Evolutionary conservation across 1,140 invertebrate genomes (phyloP).

Genomic region (Hyles euphorbiae): DNA sequence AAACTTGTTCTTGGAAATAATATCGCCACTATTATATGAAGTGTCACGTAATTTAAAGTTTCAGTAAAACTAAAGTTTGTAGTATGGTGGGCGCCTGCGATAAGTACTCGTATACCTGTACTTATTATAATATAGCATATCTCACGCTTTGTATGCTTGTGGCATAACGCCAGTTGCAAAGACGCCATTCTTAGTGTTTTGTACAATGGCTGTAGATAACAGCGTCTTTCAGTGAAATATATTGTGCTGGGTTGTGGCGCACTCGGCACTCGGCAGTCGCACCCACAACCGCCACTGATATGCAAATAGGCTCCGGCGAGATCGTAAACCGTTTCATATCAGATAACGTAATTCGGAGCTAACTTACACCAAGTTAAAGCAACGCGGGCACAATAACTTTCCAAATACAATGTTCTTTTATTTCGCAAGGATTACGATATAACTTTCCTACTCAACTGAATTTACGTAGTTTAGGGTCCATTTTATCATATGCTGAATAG

Average conservation of each 20-base stretch:
- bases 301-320: conserved; percentile 58
- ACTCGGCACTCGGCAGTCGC: conserved; percentile 18
- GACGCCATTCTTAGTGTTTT: conserved; percentile 32
- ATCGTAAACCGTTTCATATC: conserved; percentile 62
- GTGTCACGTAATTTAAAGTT: not conserved
- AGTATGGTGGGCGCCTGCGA: too few species aligned
- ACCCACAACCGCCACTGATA: conserved; percentile 54
- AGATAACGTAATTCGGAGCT: conserved; percentile 54
- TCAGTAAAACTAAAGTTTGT: too few species aligned
- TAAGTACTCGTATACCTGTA: not conserved
- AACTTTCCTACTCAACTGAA: not conserved
- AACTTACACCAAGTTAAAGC: conserved; percentile 44
- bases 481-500: conserved; percentile 26
- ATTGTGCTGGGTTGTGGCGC: conserved; percentile 49
- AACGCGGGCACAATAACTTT: conserved; percentile 28
- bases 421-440: conserved; percentile 9
- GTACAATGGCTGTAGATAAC: conserved; percentile 54
- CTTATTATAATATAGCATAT: conserved; percentile 9
- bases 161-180: conserved; percentile 37
- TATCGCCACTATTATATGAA: too few species aligned
- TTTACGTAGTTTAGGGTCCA: conserved; percentile 14
- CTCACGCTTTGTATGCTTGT: conserved; percentile 14
- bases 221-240: conserved; percentile 53
- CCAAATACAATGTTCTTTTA: conserved; percentile 21
- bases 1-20: too few species aligned